Evolutionary conservation across 1,140 invertebrate genomes (phyloP).

Genomic region (Aricia agestis): DNA sequence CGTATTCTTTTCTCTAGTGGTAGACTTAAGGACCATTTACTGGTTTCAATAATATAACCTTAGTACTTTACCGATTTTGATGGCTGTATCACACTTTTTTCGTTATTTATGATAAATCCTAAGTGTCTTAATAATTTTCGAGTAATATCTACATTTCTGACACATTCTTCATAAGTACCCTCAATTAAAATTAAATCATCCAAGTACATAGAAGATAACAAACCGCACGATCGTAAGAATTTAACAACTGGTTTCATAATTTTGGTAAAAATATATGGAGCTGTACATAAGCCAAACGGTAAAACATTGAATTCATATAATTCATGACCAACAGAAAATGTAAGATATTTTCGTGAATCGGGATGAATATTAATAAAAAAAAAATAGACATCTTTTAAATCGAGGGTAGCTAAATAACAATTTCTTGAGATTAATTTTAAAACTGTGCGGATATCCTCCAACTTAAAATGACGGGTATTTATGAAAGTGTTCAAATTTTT

Average conservation of each 20-base stretch:
- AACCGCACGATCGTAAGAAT: too few species aligned
- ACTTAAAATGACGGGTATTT: slow-evolving; percentile 25
- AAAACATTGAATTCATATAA: slow-evolving; percentile 31
- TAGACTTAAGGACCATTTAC: neutral
- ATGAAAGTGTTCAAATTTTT: slow-evolving; percentile 29
- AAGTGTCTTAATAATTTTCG: slow-evolving; percentile 1
- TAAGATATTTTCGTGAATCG: slow-evolving; percentile 25
- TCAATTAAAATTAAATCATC: too few species aligned
- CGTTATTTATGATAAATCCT: slow-evolving; percentile 19
- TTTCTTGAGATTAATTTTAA: slow-evolving; percentile 23
- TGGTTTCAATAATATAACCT: slow-evolving; percentile 21
- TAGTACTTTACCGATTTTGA: slow-evolving; percentile 8
- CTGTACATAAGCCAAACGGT: slow-evolving; percentile 31
- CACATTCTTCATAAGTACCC: neutral
- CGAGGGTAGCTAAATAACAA: slow-evolving; percentile 22
- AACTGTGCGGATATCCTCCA: slow-evolving; percentile 27
- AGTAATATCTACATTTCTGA: slow-evolving; percentile 14
- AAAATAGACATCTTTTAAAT: slow-evolving; percentile 33
- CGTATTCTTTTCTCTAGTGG: neutral
- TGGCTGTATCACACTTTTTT: slow-evolving; percentile 17
- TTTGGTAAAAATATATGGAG: slow-evolving; percentile 34
- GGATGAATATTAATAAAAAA: slow-evolving; percentile 20
- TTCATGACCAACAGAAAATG: slow-evolving; percentile 25
- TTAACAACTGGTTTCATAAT: too few species aligned
- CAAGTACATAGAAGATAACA: too few species aligned